A percentile compares a stretch with the other conserved stretches of the same genome.
These are phyloP conservation scores for Neosalanx taihuensis DNA, from an alignment of 2,797 vertebrate genomes.

Conservation along the genomic window DNA sequence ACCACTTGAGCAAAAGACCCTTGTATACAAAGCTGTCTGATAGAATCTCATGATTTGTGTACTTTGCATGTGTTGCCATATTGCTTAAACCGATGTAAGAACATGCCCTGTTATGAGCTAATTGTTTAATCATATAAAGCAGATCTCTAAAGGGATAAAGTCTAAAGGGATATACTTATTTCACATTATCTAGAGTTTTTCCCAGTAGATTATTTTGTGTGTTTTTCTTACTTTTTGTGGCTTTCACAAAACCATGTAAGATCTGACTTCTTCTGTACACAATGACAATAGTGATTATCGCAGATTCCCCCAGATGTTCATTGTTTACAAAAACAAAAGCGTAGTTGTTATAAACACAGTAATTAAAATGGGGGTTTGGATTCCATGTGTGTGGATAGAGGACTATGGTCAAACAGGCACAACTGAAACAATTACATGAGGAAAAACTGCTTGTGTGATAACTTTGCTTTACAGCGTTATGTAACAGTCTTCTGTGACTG, in stretches of 20 bases:
- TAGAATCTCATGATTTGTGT: too few species aligned
- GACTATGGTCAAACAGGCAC: slow-evolving; percentile 30
- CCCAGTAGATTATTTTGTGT: not conserved
- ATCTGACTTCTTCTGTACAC: not conserved
- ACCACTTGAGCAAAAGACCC: too few species aligned
- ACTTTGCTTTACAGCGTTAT: slow-evolving; percentile 29
- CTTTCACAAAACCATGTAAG: not conserved
- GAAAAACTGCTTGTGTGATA: slow-evolving; percentile 44
- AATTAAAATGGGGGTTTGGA: slow-evolving; percentile 35
- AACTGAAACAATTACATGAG: slow-evolving; percentile 19
- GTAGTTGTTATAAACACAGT: slow-evolving; percentile 18
- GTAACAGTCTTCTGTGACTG: slow-evolving; percentile 38
- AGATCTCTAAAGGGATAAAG: slow-evolving; percentile 29
- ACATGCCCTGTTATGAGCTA: slow-evolving; percentile 32
- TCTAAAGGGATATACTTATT: not conserved
- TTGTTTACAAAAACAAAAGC: slow-evolving; percentile 17
- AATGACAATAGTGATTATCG: slow-evolving; percentile 1
- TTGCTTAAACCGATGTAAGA: too few species aligned
- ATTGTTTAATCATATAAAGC: slow-evolving; percentile 38
- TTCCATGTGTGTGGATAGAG: slow-evolving; percentile 18
- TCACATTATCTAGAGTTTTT: not conserved
- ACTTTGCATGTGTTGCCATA: too few species aligned
- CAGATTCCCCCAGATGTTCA: slow-evolving; percentile 6
- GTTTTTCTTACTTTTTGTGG: not conserved
- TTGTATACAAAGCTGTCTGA: too few species aligned